phyloP scores from a whole-genome alignment of 2,113 vertebrate species.

The Grallaria varia region DNA sequence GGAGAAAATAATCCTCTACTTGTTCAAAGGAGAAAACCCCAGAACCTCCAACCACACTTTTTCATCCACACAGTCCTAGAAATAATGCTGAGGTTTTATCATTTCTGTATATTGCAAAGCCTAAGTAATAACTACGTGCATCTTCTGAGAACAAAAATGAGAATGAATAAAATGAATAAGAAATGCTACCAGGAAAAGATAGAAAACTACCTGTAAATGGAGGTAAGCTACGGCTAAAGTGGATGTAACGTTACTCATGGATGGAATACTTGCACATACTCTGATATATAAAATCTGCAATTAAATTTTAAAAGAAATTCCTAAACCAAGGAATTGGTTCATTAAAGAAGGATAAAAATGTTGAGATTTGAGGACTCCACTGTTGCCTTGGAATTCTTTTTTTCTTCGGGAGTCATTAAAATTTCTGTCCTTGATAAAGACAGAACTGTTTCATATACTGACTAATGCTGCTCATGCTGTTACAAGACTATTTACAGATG shows the following conservation, averaged over 20 bases:
- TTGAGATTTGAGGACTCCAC: not conserved
- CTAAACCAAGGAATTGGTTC: not conserved
- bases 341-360: not conserved
- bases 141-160: slow-evolving; percentile 31
- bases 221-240: slow-evolving; percentile 32
- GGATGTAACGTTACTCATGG: slow-evolving; percentile 17
- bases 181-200: not conserved
- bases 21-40: not conserved
- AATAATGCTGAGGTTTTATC: slow-evolving; percentile 13
- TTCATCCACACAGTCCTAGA: not conserved
- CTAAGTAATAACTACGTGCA: slow-evolving; percentile 5
- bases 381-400: not conserved
- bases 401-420: not conserved
- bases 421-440: not conserved
- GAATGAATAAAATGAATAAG: slow-evolving; percentile 6
- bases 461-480: not conserved
- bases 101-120: slow-evolving; percentile 20
- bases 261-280: not conserved
- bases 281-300: not conserved
- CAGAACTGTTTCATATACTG: not conserved
- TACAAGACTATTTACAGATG: not conserved
- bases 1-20: not conserved
- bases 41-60: not conserved
- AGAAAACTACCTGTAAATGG: slow-evolving; percentile 47
- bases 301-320: slow-evolving; percentile 28